Base-by-base conservation (phyloP, 1,140 invertebrate genomes). In the Medauroidea extradentata region DNA sequence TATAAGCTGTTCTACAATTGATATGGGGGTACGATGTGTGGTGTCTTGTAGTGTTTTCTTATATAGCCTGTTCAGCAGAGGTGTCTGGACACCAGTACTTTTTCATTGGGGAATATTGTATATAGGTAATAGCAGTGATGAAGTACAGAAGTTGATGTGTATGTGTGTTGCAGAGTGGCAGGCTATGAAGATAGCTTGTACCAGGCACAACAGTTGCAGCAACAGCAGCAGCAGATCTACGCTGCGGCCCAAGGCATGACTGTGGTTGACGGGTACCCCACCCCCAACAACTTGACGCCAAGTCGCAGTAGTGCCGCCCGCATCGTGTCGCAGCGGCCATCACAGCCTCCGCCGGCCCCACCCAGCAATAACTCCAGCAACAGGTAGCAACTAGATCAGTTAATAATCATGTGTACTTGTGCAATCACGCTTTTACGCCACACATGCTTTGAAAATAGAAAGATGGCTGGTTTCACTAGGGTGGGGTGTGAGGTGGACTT, bases 271-370 rank as follows among this genome's bases (percentile, higher is more conserved):
- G 50, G 57, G 7, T 60, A 60, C 25, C 42, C 58, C 9, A 50
- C 56, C 2, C 50, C 58, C 7, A 60, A 54, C 41, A 60, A 42
- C n/a, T 41, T 53, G 46, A 83, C 81, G 7, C 81, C 81, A 1
- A 83, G 80, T 55, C 69, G 81, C 66, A 72, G 77, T 43, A 73
- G 74, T 43, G 81, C 84, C 57, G 65, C 25, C 46, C 58, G 75
- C 21, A 62, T 60, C 21, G 39, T 57, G 14, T 69, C 71, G 21
- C 66, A 63, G 53, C 79, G 90, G 59, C 91, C 91, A n/a, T 84
- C 88, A 52, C 86, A 90, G 69, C 91, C 91, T 54, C 91, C 91
- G 53, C 91, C 91, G 52, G 90, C 91, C 55, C 91, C 91, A 13
- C 91, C 91, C 46, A 81, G 83, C 23, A 85, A 81, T 67, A 85